Evolutionary conservation across 2,888 invertebrate genomes (phyloP).

Genomic region (Apotomis turbidana): DNA sequence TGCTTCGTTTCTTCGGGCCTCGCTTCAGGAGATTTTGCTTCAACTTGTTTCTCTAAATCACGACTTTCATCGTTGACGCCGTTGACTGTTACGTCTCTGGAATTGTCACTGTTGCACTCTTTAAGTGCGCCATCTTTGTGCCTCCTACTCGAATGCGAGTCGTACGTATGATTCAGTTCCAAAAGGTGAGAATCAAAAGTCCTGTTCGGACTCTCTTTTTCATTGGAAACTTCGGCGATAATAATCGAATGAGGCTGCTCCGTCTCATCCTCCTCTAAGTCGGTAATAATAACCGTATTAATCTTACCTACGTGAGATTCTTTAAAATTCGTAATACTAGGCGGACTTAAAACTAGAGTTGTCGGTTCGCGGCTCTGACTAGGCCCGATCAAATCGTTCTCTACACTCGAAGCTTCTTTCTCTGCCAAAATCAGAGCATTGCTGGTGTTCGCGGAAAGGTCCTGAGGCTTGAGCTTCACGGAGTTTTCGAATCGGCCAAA

Average conservation of each 20-base stretch:
- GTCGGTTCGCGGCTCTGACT: constrained; percentile 53
- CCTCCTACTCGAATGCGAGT: constrained; percentile 54
- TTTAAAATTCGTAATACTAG: constrained; percentile 59
- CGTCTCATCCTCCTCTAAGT: constrained; percentile 72
- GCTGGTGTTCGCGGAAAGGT: constrained; percentile 69
- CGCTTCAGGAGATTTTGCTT: constrained; percentile 22
- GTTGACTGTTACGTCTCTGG: constrained; percentile 43
- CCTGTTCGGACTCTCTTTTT: constrained; percentile 55
- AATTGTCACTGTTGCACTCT: constrained; percentile 40
- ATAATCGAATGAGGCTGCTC: constrained; percentile 79
- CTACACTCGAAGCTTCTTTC: constrained; percentile 57
- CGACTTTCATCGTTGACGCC: constrained; percentile 43
- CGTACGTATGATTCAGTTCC: constrained; percentile 57
- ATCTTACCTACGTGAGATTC: constrained; percentile 69
- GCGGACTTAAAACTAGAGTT: constrained; percentile 56
- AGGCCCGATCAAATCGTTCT: constrained; percentile 49
- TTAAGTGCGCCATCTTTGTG: constrained; percentile 42
- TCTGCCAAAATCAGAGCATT: constrained; percentile 52
- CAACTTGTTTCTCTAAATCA: constrained; percentile 30
- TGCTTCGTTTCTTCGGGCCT: constrained; percentile 6
- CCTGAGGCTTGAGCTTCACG: constrained; percentile 65
- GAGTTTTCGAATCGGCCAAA: constrained; percentile 68
- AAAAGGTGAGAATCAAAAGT: constrained; percentile 59
- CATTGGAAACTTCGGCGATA: constrained; percentile 68
- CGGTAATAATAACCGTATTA: constrained; percentile 59